These are phyloP conservation scores for Enteromius argenteus DNA, from an alignment of 2,797 vertebrate genomes.

Conservation along the genomic window DNA sequence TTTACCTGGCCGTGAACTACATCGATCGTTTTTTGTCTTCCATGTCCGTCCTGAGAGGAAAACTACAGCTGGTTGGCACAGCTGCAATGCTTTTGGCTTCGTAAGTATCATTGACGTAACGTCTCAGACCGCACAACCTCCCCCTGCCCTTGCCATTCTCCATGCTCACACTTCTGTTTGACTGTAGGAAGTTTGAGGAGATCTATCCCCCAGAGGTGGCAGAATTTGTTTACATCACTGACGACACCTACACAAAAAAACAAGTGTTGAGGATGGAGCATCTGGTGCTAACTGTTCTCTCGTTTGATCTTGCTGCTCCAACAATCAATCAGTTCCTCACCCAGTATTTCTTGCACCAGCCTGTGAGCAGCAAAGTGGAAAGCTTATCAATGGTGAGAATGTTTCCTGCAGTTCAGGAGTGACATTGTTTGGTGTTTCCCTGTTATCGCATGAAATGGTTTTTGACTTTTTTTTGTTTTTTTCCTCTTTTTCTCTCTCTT, in stretches of 20 bases:
- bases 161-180: background rate
- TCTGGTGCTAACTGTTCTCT: constrained; percentile 95
- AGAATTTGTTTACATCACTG: constrained; percentile 99
- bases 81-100: constrained; percentile 97
- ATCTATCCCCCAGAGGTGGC: constrained; percentile 98
- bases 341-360: constrained; percentile 88
- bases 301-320: constrained; percentile 95
- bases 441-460: background rate
- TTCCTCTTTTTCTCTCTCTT: background rate
- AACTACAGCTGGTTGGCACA: constrained; percentile 97
- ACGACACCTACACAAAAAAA: constrained; percentile 98
- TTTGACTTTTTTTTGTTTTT: accelerated
- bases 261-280: constrained; percentile 99
- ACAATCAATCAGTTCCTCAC: constrained; percentile 97
- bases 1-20: constrained; percentile 97
- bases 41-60: constrained; percentile 97
- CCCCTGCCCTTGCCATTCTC: background rate
- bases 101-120: constrained; percentile 79
- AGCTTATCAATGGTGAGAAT: constrained; percentile 91
- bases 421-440: background rate
- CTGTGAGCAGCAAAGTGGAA: constrained; percentile 83
- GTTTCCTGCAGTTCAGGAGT: background rate
- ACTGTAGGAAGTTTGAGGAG: constrained; percentile 95
- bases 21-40: constrained; percentile 98
- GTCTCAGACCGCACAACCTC: background rate